Conservation (phyloP, 53 echinoderm and acorn worm species). For the Pentamera pediparva region DNA sequence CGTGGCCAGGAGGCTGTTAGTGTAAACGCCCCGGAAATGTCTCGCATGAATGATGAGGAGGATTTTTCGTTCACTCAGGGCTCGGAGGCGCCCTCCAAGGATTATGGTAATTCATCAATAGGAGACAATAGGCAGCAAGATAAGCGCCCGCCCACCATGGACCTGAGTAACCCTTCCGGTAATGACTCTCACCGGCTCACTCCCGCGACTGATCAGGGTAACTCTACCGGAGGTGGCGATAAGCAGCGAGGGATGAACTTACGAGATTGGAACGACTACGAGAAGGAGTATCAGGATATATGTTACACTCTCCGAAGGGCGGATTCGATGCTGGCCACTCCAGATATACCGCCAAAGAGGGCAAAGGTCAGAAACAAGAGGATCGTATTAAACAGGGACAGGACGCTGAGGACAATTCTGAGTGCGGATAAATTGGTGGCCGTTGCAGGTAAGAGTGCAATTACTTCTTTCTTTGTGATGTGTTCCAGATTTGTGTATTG, state of each 20-base stretch:
- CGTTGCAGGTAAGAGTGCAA: conserved; percentile 1
- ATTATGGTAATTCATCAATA: too few relatives aligned
- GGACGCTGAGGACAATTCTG: background rate
- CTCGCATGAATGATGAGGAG: background rate
- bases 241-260: background rate
- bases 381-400: conserved; percentile 6
- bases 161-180: background rate
- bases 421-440: conserved; percentile 21
- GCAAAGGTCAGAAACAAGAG: background rate
- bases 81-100: background rate
- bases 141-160: background rate
- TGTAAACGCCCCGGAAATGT: background rate
- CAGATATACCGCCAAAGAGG: background rate
- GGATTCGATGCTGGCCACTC: background rate
- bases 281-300: conserved; percentile 5
- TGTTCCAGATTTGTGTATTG: too few relatives aligned
- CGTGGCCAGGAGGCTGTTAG: background rate
- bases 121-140: too few relatives aligned
- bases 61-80: background rate
- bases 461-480: background rate
- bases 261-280: conserved; percentile 10
- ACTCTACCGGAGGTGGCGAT: background rate
- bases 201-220: background rate
- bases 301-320: conserved; percentile 23
- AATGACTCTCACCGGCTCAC: background rate